These are phyloP conservation scores for Cyclophora punctaria DNA, from an alignment of 2,888 invertebrate genomes.

Conservation along the genomic window DNA sequence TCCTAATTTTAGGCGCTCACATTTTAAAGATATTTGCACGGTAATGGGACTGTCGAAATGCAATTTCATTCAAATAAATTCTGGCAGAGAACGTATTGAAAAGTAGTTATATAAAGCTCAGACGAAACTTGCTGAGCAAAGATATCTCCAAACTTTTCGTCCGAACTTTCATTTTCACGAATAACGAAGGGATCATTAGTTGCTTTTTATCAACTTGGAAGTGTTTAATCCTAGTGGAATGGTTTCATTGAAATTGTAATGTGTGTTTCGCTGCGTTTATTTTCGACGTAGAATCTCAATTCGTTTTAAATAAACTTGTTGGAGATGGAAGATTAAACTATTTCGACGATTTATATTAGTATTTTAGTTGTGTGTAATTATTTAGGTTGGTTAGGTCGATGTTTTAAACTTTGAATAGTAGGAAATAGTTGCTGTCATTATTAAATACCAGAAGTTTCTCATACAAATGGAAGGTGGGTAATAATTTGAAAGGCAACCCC, in stretches of 20 bases:
- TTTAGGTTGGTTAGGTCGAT: too few relatives aligned
- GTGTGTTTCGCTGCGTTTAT: neutral
- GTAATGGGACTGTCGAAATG: constrained; percentile 12
- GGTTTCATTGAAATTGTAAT: constrained; percentile 5
- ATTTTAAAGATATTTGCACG: neutral
- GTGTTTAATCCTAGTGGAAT: constrained; percentile 2
- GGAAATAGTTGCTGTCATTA: too few relatives aligned
- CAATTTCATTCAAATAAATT: constrained; percentile 13
- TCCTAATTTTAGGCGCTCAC: too few relatives aligned
- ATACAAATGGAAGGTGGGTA: too few relatives aligned
- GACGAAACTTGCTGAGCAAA: constrained; percentile 4
- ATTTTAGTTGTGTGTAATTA: too few relatives aligned
- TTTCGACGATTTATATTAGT: too few relatives aligned
- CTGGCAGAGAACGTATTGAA: constrained; percentile 12
- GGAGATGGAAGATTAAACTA: too few relatives aligned
- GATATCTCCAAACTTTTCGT: constrained; percentile 12
- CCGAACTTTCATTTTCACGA: constrained; percentile 8
- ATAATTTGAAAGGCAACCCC: too few relatives aligned
- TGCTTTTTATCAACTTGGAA: constrained; percentile 8
- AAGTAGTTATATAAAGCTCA: constrained; percentile 13
- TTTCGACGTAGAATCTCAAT: too few relatives aligned
- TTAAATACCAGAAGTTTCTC: too few relatives aligned
- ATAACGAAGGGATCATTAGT: constrained; percentile 12
- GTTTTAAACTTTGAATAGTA: too few relatives aligned
- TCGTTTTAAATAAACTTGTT: too few relatives aligned